These are phyloP conservation scores for Cephonodes hylas DNA, from an alignment of 2,888 invertebrate species.

Conservation along the genomic window DNA sequence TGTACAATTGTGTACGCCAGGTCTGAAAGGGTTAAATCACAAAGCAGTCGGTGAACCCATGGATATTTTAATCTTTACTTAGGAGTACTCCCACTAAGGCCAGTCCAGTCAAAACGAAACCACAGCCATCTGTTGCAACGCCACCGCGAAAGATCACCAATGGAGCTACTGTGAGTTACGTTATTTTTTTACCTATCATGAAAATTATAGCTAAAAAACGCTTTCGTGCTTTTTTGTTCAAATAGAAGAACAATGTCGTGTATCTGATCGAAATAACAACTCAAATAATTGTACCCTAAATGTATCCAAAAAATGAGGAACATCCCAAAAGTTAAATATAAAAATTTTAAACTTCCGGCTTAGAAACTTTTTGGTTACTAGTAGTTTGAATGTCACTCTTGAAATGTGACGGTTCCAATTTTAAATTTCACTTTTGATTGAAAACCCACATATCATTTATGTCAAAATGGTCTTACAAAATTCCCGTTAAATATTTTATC, in stretches of 20 bases:
- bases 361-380: neutral
- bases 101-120: constrained; percentile 42
- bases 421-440: constrained; percentile 12
- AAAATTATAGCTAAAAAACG: neutral
- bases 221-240: no score
- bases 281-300: no score
- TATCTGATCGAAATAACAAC: no score
- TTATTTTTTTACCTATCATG: neutral
- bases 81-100: constrained; percentile 35
- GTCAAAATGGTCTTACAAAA: neutral
- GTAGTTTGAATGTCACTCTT: neutral
- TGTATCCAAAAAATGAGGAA: no score
- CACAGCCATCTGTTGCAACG: constrained; percentile 28
- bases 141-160: constrained; percentile 43
- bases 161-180: constrained; percentile 57
- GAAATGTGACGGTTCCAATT: constrained; percentile 5
- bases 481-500: neutral
- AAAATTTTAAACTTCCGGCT: neutral
- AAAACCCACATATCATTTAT: neutral
- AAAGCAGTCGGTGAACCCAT: no score
- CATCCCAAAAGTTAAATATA: no score
- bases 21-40: no score
- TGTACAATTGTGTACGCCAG: no score
- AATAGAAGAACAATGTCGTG: no score
- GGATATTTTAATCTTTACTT: constrained; percentile 3